Conservation (phyloP, 2,113 vertebrate species). For the Tragelaphus strepsiceros region DNA sequence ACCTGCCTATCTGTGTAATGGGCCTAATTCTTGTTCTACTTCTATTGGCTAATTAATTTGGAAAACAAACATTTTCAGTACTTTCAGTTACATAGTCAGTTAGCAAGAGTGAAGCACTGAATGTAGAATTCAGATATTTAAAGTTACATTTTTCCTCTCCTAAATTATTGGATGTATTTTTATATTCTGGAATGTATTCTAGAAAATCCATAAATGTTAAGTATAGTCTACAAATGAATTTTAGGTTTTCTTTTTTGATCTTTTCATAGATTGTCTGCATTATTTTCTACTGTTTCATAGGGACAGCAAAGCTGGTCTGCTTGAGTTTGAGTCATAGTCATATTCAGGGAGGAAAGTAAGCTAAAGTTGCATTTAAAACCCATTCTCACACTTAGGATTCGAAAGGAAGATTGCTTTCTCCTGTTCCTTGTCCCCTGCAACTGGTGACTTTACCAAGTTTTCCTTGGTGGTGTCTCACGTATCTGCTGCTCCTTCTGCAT, state of each 20-base stretch:
- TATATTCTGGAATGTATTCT: not conserved
- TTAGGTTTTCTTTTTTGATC: not conserved
- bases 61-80: not conserved
- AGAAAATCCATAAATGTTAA: not conserved
- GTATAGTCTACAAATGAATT: not conserved
- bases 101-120: not conserved
- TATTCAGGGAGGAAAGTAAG: not conserved
- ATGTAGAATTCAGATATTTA: not conserved
- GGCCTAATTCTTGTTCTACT: not conserved
- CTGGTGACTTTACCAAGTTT: not conserved
- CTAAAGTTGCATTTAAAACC: not conserved
- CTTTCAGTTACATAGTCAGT: not conserved
- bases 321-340: not conserved
- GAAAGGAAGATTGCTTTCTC: not conserved
- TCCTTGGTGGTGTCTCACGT: not conserved
- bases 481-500: not conserved
- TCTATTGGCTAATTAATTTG: not conserved
- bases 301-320: not conserved
- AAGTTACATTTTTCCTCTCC: not conserved
- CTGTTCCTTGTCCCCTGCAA: not conserved
- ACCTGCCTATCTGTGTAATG: not conserved
- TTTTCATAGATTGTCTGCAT: not conserved
- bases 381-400: not conserved
- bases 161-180: not conserved
- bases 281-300: not conserved